Conservation (phyloP, 2,797 vertebrate species). For the Hoplostethus atlanticus region DNA sequence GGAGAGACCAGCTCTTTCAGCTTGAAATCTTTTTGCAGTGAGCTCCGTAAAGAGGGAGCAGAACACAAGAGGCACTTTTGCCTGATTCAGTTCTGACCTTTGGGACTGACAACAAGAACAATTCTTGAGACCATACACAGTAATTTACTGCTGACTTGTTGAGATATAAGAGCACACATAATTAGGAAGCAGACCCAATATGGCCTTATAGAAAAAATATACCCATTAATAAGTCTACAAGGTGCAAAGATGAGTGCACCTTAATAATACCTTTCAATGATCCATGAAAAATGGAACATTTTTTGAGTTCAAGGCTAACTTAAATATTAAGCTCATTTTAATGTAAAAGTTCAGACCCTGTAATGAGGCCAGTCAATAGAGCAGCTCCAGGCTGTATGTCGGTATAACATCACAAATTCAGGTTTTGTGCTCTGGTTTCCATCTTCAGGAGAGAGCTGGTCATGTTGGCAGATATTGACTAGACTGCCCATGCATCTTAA, state of each 20-base stretch:
- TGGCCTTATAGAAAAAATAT: too few relatives aligned
- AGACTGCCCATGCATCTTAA: not conserved
- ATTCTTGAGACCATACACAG: too few relatives aligned
- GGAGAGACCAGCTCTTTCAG: not conserved
- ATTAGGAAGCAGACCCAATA: too few relatives aligned
- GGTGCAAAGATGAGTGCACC: too few relatives aligned
- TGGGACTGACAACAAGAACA: too few relatives aligned
- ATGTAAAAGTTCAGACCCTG: not conserved
- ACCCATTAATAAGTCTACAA: too few relatives aligned
- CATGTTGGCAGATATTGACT: not conserved
- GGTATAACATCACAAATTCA: not conserved
- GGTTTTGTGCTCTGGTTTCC: not conserved
- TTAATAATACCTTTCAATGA: slow-evolving; percentile 18
- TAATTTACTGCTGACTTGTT: too few relatives aligned
- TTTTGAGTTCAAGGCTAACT: too few relatives aligned
- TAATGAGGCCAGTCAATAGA: not conserved
- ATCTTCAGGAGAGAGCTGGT: not conserved
- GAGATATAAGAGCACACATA: too few relatives aligned
- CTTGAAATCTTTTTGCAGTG: not conserved
- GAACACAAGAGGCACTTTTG: not conserved
- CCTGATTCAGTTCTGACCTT: too few relatives aligned
- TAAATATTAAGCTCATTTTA: not conserved
- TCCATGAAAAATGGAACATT: not conserved
- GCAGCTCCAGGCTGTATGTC: not conserved
- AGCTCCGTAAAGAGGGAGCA: not conserved